Evolutionary conservation across 2,888 invertebrate species (phyloP).

Genomic region (Marasmarcha lunaedactyla): DNA sequence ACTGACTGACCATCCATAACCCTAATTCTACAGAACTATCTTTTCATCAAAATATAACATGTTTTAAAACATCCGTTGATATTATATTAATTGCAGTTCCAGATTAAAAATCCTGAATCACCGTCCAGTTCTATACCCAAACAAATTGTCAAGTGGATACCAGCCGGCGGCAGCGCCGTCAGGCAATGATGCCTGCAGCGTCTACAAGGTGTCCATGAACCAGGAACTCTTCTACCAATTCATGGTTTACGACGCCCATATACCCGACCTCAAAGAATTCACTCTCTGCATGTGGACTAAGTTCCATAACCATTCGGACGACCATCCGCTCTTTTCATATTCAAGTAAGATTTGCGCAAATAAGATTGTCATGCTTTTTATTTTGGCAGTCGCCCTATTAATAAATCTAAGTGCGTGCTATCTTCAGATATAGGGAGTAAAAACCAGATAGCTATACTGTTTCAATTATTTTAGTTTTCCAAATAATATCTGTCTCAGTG

Average conservation of each 20-base stretch:
- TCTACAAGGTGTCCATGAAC: constrained; percentile 77
- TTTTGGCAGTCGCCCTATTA: too few relatives aligned
- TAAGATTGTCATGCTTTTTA: too few relatives aligned
- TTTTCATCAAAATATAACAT: too few relatives aligned
- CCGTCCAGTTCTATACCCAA: constrained; percentile 31
- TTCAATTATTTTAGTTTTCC: too few relatives aligned
- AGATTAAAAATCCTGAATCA: constrained; percentile 43
- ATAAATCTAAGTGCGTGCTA: constrained; percentile 10
- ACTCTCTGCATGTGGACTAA: constrained; percentile 87
- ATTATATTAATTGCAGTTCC: too few relatives aligned
- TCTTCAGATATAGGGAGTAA: too few relatives aligned
- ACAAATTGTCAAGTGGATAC: constrained; percentile 25
- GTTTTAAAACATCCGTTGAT: too few relatives aligned
- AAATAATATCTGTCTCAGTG: too few relatives aligned
- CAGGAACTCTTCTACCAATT: constrained; percentile 79
- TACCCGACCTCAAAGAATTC: constrained; percentile 85
- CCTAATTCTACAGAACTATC: too few relatives aligned
- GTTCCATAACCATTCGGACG: constrained; percentile 83
- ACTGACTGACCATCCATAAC: too few relatives aligned
- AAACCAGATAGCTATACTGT: too few relatives aligned
- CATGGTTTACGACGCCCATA: constrained; percentile 76
- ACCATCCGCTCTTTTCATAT: constrained; percentile 87
- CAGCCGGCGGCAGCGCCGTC: constrained; percentile 22
- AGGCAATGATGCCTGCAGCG: constrained; percentile 70
- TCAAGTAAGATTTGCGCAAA: constrained; percentile 74